Evolutionary conservation across 2,888 invertebrate genomes (phyloP).

Genomic region (Pristionchus exspectatus): DNA sequence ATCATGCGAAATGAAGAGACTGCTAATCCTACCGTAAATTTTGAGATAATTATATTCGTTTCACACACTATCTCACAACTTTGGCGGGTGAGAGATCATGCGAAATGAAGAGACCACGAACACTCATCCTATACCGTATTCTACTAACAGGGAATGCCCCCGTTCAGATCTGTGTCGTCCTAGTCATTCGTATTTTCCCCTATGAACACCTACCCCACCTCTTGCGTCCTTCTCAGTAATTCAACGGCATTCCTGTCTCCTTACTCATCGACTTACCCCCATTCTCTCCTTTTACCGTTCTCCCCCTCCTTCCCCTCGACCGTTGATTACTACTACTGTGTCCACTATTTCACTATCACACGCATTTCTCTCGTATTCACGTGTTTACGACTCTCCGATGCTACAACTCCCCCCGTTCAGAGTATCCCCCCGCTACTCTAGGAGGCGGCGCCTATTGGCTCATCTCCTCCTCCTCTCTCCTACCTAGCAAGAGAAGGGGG

Average conservation of each 20-base stretch:
- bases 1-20: not conserved
- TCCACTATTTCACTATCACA: not conserved
- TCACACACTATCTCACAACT: not conserved
- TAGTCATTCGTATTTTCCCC: slow-evolving; percentile 18
- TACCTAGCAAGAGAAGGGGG: not conserved
- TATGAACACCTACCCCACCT: not conserved
- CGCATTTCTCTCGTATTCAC: not conserved
- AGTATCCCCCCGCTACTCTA: not conserved
- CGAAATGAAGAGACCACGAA: not conserved
- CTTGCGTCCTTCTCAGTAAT: not conserved
- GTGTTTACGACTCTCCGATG: not conserved
- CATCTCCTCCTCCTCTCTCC: slow-evolving; percentile 10
- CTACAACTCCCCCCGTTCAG: slow-evolving; percentile 24
- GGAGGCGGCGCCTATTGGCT: slow-evolving; percentile 41
- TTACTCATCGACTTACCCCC: slow-evolving; percentile 12
- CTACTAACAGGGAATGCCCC: not conserved
- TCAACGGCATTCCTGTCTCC: slow-evolving; percentile 30
- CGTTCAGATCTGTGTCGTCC: not conserved
- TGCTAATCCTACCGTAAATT: not conserved
- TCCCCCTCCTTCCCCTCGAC: not conserved
- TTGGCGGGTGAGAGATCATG: not conserved
- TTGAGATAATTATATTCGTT: not conserved
- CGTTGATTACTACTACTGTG: not conserved
- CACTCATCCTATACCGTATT: slow-evolving; percentile 22
- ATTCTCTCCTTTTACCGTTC: not conserved